Evolutionary conservation across 2,888 invertebrate species (phyloP), one percentile per base, ranked within the genome.

Genomic region (Acrobasis repandana): DNA sequence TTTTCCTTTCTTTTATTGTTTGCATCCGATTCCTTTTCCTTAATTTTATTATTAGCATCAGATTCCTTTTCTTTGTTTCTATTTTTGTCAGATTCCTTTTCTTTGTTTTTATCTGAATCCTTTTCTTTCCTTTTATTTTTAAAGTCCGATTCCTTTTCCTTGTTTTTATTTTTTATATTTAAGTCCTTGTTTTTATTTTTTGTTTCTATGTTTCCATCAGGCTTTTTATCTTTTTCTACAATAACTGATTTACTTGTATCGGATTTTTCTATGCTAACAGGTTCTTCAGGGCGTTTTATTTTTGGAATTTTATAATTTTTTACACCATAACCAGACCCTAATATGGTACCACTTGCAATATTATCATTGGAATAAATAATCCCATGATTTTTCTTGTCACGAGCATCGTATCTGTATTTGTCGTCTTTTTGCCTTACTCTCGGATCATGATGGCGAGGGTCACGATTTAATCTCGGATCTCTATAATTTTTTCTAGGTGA

Each of bases 231-330:
- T 61, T 64, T 69, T 34, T 36, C 62, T 54, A 58, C 59, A 34
- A 61, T 62, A 52, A 36, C 60, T 64, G 62, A 38, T 63, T 63
- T 56, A 60, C 63, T 36, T 16, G 52, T 47, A 56, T 62, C 60
- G 36, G 15, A 15, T 28, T 52, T 33, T 5, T 52, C 58, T 56
- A 47, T 2, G 28, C 62, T 61, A 56, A 59, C 60, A 14, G 62
- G 62, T 36, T 78, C 77, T 49, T 64, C 71, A 6, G 72, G 64
- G 33, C 87, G 81, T 80, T 90, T 92, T 49, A 92, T 87, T 80
- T 93, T 92, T 0, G 92, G 91, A 67, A 92, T 92, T 75, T 88
- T 92, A 65, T 90, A 93, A 72, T 92, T 92, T 77, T 86, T 90
- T 0, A 92, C 90, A 46, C 88, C 89, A 72, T 82, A 86, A 1